Evolutionary conservation across 2,888 invertebrate species (phyloP).

Genomic region (Caradrina clavipalpis): DNA sequence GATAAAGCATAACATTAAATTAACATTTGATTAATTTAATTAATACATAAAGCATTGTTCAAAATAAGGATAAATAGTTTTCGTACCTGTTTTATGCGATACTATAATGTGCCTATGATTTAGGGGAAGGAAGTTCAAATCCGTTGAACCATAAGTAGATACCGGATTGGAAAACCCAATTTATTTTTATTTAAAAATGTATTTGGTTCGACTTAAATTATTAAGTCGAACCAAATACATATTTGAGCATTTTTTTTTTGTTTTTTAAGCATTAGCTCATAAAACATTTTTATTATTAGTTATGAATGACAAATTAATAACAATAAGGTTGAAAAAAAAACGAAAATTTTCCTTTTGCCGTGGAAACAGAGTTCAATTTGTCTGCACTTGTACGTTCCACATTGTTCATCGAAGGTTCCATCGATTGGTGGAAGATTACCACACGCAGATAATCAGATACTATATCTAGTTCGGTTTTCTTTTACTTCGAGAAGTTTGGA

Average conservation of each 20-base stretch:
- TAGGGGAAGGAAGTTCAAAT: slow-evolving; percentile 30
- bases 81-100: not conserved
- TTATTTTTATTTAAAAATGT: slow-evolving; percentile 5
- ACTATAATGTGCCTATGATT: not conserved
- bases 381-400: slow-evolving; percentile 48
- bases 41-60: not conserved
- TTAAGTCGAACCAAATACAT: too few relatives aligned
- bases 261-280: too few relatives aligned
- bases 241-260: too few relatives aligned
- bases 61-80: slow-evolving; percentile 16
- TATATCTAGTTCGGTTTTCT: slow-evolving; percentile 3
- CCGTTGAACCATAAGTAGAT: not conserved
- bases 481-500: not conserved
- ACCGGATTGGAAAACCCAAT: slow-evolving; percentile 4
- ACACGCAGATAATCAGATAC: slow-evolving; percentile 18
- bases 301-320: not conserved
- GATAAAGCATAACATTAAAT: slow-evolving; percentile 25
- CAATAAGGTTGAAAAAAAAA: too few relatives aligned
- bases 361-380: slow-evolving; percentile 27
- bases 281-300: not conserved
- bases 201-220: not conserved
- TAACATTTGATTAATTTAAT: not conserved
- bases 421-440: slow-evolving; percentile 41
- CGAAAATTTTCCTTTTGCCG: not conserved
- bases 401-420: not conserved